Percentiles rank a stretch among this genome's conserved stretches.
phyloP scores from a whole-genome alignment of 2,888 invertebrate genomes.

The Hipparchia sbordonii region DNA sequence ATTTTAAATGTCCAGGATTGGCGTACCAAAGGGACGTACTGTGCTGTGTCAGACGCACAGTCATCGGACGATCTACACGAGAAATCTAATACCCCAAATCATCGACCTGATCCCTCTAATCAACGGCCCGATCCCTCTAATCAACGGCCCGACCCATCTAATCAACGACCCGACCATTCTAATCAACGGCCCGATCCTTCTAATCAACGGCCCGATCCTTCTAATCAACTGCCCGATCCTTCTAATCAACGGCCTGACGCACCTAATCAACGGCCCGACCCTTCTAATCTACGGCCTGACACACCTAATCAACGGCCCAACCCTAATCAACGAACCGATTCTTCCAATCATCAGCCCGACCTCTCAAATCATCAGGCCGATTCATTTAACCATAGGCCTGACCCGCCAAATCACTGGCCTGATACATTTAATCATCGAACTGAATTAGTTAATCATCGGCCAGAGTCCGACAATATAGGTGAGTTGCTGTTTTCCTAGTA shows the following conservation, averaged over 20 bases:
- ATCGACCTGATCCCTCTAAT: conserved; percentile 10
- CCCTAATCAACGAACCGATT: neutral
- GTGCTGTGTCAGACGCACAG: conserved; percentile 65
- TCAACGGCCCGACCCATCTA: conserved; percentile 9
- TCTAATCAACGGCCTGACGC: neutral
- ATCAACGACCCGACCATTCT: neutral
- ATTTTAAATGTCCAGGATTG: conserved; percentile 56
- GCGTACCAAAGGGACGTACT: conserved; percentile 75
- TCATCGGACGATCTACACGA: conserved; percentile 65
- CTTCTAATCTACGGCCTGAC: conserved; percentile 12
- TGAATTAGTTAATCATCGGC: conserved; percentile 6
- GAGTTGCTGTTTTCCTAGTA: neutral
- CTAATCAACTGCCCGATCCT: neutral
- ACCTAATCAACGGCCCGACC: conserved; percentile 2
- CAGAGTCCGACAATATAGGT: conserved; percentile 15
- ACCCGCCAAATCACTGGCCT: conserved; percentile 1
- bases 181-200: conserved; percentile 4
- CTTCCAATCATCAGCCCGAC: conserved; percentile 6
- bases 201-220: conserved; percentile 3
- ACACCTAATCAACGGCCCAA: conserved; percentile 6
- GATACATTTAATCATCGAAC: neutral
- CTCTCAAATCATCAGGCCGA: conserved; percentile 6
- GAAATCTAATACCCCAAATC: conserved; percentile 17
- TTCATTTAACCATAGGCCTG: conserved; percentile 1
- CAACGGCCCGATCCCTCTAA: conserved; percentile 3